Conservation (phyloP, 2,113 vertebrate species). For the Caranx ignobilis region DNA sequence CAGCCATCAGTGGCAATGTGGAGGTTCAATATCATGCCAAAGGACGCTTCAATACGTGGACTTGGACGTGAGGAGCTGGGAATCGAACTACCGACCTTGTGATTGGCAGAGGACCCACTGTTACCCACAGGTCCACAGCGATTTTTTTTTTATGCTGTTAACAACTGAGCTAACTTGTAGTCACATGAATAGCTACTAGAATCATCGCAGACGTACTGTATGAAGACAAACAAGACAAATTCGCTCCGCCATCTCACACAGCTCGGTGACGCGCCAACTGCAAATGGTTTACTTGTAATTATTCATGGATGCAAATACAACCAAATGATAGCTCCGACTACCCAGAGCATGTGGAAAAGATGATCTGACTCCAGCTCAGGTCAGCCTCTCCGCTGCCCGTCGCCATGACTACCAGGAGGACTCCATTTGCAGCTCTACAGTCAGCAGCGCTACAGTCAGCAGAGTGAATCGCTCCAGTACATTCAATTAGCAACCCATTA, state of each 20-base stretch:
- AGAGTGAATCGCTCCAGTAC: conserved; percentile 62
- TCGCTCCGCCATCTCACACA: conserved; percentile 31
- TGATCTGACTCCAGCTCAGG: conserved; percentile 64
- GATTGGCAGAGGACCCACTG: too few relatives aligned
- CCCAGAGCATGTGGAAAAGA: conserved; percentile 37
- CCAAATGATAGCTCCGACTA: conserved; percentile 40
- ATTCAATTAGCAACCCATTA: conserved; percentile 80
- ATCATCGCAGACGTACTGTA: background rate
- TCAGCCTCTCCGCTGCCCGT: conserved; percentile 54
- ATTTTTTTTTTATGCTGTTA: background rate
- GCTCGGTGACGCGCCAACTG: conserved; percentile 14
- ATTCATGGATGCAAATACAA: conserved; percentile 65
- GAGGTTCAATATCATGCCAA: too few relatives aligned
- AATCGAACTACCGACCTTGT: too few relatives aligned
- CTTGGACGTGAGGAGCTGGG: too few relatives aligned
- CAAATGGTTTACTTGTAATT: conserved; percentile 56
- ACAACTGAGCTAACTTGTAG: background rate
- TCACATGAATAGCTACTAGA: background rate
- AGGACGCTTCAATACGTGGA: too few relatives aligned
- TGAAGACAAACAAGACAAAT: conserved; percentile 1
- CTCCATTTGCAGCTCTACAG: conserved; percentile 70
- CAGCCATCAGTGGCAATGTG: too few relatives aligned
- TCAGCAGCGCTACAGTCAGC: conserved; percentile 54
- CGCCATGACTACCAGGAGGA: conserved; percentile 70
- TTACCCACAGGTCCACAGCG: too few relatives aligned